Evolutionary conservation across 2,113 vertebrate species (phyloP).

Genomic region (Heptranchias perlo): DNA sequence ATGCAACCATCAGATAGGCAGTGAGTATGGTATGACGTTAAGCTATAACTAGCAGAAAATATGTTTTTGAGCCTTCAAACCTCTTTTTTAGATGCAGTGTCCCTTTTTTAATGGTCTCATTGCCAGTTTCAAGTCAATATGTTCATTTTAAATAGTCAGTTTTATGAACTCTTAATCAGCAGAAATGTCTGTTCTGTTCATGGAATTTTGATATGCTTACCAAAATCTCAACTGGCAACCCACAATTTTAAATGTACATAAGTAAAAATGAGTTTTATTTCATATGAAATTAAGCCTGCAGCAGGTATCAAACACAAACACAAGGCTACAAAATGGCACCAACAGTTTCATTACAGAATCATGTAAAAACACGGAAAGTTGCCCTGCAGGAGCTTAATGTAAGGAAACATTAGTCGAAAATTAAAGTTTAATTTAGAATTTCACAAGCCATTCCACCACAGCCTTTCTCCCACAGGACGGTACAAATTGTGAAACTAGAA

Average conservation of each 20-base stretch:
- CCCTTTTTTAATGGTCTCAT: not conserved
- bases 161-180: not conserved
- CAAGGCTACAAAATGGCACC: not conserved
- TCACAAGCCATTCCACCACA: not conserved
- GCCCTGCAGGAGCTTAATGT: not conserved
- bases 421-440: not conserved
- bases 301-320: not conserved
- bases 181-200: not conserved
- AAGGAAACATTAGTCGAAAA: not conserved
- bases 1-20: not conserved
- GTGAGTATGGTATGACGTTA: not conserved
- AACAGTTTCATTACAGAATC: not conserved
- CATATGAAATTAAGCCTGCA: not conserved
- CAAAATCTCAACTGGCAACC: not conserved
- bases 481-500: not conserved
- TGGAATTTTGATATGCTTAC: not conserved
- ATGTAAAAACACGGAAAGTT: not conserved
- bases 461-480: not conserved
- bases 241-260: not conserved
- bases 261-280: not conserved
- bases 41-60: not conserved
- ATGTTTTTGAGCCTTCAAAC: not conserved
- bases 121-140: not conserved
- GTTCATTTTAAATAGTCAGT: not conserved
- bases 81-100: not conserved